phyloP scores from a whole-genome alignment of 2,888 invertebrate species.

The Idaea dimidiata region DNA sequence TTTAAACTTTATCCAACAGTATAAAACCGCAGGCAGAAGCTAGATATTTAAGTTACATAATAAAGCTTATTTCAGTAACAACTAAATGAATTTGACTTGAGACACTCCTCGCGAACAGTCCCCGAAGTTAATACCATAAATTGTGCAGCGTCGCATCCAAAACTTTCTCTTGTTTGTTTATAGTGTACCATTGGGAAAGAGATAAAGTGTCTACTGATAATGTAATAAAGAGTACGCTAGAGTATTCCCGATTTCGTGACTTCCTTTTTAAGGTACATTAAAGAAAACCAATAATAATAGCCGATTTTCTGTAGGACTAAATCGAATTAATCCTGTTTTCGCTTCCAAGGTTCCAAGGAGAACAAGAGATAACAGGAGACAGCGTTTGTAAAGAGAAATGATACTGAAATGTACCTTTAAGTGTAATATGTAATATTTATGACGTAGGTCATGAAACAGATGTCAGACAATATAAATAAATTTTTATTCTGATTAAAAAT shows the following conservation, averaged over 20 bases:
- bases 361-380: no score
- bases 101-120: not conserved
- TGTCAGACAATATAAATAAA: no score
- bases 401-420: no score
- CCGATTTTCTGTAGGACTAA: no score
- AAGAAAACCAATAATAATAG: no score
- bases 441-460: no score
- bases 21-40: not conserved
- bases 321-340: no score
- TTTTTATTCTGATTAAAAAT: no score
- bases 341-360: no score
- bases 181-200: not conserved
- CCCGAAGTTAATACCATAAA: not conserved
- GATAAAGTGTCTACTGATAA: not conserved
- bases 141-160: not conserved
- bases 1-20: not conserved
- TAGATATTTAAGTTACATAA: not conserved
- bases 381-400: no score
- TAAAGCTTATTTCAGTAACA: not conserved
- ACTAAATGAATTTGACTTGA: not conserved
- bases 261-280: no score
- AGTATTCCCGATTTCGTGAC: not conserved
- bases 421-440: no score
- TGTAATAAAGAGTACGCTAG: not conserved
- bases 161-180: not conserved